These are phyloP conservation scores for Exocentrus adspersus DNA, from an alignment of 2,888 invertebrate genomes.

Conservation along the genomic window DNA sequence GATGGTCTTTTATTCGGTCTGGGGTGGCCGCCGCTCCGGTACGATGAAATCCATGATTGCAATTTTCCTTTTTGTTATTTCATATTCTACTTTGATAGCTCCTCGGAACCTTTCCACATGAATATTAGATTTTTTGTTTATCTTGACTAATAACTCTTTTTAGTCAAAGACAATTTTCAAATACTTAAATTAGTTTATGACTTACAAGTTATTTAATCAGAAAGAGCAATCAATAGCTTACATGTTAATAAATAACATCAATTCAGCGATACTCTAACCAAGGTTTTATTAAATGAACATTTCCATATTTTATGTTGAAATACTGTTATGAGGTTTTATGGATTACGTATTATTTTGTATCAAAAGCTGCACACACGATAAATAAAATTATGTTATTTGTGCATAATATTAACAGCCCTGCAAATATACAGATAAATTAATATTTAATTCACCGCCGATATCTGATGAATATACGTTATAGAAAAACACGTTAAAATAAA, in stretches of 20 bases:
- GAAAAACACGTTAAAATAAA: too few relatives aligned
- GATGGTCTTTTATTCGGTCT: slow-evolving; percentile 4
- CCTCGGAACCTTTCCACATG: too few relatives aligned
- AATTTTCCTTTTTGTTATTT: slow-evolving; percentile 6
- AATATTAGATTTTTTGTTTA: too few relatives aligned
- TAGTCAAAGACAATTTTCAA: too few relatives aligned
- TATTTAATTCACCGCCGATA: neutral
- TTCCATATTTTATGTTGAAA: neutral
- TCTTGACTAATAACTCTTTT: too few relatives aligned
- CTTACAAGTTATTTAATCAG: too few relatives aligned
- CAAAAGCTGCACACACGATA: neutral
- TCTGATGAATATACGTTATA: too few relatives aligned
- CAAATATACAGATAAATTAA: neutral
- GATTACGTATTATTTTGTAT: neutral
- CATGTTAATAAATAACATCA: neutral
- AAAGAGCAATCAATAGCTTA: too few relatives aligned
- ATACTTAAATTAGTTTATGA: too few relatives aligned
- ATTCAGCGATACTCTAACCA: neutral
- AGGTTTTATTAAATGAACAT: neutral
- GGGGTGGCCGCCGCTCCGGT: neutral
- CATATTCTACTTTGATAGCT: neutral
- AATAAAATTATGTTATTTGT: neutral
- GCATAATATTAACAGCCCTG: neutral
- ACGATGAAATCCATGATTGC: neutral
- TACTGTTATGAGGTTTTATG: neutral